phyloP scores from a whole-genome alignment of 1,140 invertebrate species.

The Harlomillsia oculata region DNA sequence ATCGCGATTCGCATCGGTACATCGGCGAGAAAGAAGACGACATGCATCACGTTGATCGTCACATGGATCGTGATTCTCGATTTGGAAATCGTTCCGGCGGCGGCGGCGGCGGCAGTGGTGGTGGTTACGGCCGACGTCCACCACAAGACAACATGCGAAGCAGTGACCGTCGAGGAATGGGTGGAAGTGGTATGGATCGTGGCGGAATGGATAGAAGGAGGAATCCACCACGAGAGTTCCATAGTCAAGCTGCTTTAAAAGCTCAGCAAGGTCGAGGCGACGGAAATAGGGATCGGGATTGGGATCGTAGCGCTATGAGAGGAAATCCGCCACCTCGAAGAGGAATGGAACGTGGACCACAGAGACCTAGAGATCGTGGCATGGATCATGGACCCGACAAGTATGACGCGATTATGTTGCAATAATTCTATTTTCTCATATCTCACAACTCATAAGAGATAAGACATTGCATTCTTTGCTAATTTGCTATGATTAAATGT shows the following conservation, averaged over 20 bases:
- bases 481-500: too few relatives aligned
- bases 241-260: neutral
- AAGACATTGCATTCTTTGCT: too few relatives aligned
- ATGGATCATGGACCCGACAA: too few relatives aligned
- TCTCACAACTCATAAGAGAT: too few relatives aligned
- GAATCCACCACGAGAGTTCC: neutral
- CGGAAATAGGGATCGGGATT: too few relatives aligned
- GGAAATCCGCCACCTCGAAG: neutral
- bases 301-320: conserved; percentile 1
- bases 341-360: neutral
- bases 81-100: neutral
- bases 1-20: conserved; percentile 15
- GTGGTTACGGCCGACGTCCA: neutral
- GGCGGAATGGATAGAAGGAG: neutral
- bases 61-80: neutral
- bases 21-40: neutral
- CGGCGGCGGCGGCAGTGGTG: neutral
- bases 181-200: neutral
- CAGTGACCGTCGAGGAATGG: neutral
- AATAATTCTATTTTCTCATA: too few relatives aligned
- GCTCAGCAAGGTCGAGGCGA: neutral
- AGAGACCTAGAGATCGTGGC: too few relatives aligned
- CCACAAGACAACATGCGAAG: neutral
- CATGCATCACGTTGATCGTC: neutral
- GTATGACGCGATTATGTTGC: too few relatives aligned